Conservation (phyloP, 2,797 vertebrate species). For the Aeoliscus strigatus region DNA sequence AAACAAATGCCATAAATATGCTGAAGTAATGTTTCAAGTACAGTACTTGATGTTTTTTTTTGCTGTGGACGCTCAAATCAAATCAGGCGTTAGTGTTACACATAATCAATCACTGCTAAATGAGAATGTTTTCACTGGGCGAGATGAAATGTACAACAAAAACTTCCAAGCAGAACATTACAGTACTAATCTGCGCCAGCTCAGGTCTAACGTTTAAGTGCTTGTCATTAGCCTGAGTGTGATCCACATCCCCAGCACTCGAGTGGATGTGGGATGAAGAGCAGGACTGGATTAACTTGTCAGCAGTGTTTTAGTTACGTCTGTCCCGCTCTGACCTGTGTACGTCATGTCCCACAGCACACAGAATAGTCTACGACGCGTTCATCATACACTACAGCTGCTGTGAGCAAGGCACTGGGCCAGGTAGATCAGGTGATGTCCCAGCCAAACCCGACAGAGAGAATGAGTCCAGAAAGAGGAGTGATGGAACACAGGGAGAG, state of each 20-base stretch:
- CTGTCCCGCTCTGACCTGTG: constrained; percentile 22
- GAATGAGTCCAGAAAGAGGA: constrained; percentile 24
- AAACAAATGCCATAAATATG: constrained; percentile 8
- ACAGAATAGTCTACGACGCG: constrained; percentile 7
- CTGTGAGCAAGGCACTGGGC: constrained; percentile 43
- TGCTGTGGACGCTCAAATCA: constrained; percentile 34
- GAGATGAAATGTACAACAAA: constrained; percentile 17
- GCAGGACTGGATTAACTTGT: constrained; percentile 27
- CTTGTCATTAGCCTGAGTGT: constrained; percentile 13
- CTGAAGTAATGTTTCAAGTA: constrained; percentile 10
- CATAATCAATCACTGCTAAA: constrained; percentile 29
- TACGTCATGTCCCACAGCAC: constrained; percentile 19
- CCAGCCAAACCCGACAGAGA: constrained; percentile 11
- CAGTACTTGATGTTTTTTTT: too few species aligned
- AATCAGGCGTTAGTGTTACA: constrained; percentile 24
- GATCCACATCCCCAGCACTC: constrained; percentile 13
- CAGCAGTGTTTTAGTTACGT: constrained; percentile 9
- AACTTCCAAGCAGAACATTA: constrained; percentile 7
- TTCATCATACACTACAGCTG: constrained; percentile 37
- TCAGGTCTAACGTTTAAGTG: constrained; percentile 6
- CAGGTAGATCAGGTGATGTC: constrained; percentile 46
- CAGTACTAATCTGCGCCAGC: constrained; percentile 7
- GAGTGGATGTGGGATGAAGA: constrained; percentile 25
- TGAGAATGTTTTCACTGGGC: constrained; percentile 26
- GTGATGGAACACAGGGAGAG: constrained; percentile 40